Base-by-base conservation (phyloP, 2,888 invertebrate genomes). In the Oasisia sp. region DNA sequence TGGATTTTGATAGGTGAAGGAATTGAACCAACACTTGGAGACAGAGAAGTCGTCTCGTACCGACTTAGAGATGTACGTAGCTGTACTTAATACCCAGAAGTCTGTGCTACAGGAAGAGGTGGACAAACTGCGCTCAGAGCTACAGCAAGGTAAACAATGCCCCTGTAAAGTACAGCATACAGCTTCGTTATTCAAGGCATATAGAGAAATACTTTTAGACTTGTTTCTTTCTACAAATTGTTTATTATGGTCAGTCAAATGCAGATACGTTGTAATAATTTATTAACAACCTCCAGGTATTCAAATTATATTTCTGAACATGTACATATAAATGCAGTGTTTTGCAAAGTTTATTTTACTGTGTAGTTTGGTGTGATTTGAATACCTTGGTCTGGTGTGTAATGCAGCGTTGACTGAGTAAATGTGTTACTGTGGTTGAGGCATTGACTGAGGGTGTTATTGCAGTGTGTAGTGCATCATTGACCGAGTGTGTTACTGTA, bases 51-150 rank as follows among this genome's bases (percentile, higher is more conserved):
- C 97, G 1, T 95, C 96, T 0, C 93, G 96, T 92, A 94, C 95
- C 56, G 97, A 97, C 94, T 95, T 97, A 91, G 97, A 97, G 95
- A 97, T 97, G 96, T 97, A 97, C 94, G 97, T 97, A 19, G 96
- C 97, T 45, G 97, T 97, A 58, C 95, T 97, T 7, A 97, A 96
- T 94, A 96, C 97, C 0, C 97, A 97, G 95, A 97, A 97, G 93
- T 95, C 95, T 44, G 96, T 96, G 0, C 94, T 97, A 32, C 96
- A 96, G 93, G 96, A 96, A 92, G 97, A 97, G 90, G 94, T 95
- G 19, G 97, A 97, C 91, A 96, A 96, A 93, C 94, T 96, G 8
- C 94, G 95, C n/a, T 94, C 94, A 58, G 96, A 96, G 93, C 94
- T 96, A 3, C 95, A 96, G 92, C 96, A 96, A 95, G 96, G 96